These are phyloP conservation scores for Nomada lathburiana DNA, from an alignment of 2,888 invertebrate genomes.

Conservation along the genomic window DNA sequence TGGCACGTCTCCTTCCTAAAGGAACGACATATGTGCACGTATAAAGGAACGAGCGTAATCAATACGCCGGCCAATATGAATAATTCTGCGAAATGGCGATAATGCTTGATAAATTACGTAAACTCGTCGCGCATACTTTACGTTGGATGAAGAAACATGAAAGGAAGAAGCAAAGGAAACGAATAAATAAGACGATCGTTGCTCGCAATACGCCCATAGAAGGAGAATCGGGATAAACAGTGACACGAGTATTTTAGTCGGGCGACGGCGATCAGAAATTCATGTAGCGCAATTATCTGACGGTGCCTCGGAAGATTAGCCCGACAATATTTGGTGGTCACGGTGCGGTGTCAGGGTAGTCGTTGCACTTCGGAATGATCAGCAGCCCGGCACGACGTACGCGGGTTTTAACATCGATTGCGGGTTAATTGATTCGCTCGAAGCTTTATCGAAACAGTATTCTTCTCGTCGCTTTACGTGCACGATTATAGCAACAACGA, in stretches of 20 bases:
- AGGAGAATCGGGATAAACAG: too few species aligned
- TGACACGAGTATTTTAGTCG: too few species aligned
- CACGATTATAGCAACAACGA: not conserved
- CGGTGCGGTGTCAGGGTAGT: not conserved
- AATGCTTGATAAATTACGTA: not conserved
- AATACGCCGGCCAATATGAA: not conserved
- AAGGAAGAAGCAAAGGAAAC: too few species aligned
- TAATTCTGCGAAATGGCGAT: not conserved
- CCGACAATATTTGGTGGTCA: not conserved
- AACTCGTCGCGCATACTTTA: not conserved
- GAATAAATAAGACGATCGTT: not conserved
- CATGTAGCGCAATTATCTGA: conserved; percentile 4
- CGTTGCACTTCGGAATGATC: conserved; percentile 2
- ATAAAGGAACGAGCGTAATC: not conserved
- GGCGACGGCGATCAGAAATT: not conserved
- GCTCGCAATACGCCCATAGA: too few species aligned
- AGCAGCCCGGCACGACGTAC: not conserved
- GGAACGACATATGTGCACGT: too few species aligned
- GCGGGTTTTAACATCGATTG: conserved; percentile 7
- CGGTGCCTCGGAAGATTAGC: conserved; percentile 19
- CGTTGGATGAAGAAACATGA: not conserved
- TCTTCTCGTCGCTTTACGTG: not conserved
- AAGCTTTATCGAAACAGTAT: not conserved
- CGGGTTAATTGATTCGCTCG: not conserved
- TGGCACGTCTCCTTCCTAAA: too few species aligned